Conservation (phyloP, 2,797 vertebrate genomes). For the Tangara arthus region DNA sequence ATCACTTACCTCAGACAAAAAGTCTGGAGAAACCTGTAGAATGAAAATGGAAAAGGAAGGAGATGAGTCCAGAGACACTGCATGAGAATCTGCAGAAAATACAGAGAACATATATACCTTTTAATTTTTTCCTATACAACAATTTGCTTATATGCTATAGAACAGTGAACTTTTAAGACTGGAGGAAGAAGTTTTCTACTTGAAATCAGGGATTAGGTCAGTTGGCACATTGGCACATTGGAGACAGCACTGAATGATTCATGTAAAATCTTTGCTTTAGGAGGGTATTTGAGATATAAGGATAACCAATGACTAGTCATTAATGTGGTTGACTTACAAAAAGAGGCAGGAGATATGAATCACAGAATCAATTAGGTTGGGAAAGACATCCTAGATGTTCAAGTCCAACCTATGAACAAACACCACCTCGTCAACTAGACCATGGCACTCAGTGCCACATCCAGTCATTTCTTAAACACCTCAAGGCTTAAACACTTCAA, state of each 20-base stretch:
- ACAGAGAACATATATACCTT: neutral
- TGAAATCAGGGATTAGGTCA: neutral
- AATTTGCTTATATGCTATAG: neutral
- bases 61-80: neutral
- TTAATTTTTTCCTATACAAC: neutral
- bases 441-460: neutral
- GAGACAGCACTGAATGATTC: neutral
- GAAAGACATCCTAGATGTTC: neutral
- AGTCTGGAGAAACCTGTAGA: neutral
- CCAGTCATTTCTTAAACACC: neutral
- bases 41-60: neutral
- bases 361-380: neutral
- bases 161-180: neutral
- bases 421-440: neutral
- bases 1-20: conserved; percentile 35
- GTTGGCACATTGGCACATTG: neutral
- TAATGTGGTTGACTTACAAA: neutral
- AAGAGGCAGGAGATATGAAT: neutral
- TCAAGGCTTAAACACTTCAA: neutral
- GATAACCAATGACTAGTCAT: neutral
- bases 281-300: neutral
- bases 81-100: neutral
- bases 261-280: neutral
- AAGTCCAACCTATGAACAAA: neutral
- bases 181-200: neutral